Percentiles rank a stretch among this genome's conserved stretches.
Conservation (phyloP, 2,888 invertebrate genomes). For the Cephalotes varians region DNA sequence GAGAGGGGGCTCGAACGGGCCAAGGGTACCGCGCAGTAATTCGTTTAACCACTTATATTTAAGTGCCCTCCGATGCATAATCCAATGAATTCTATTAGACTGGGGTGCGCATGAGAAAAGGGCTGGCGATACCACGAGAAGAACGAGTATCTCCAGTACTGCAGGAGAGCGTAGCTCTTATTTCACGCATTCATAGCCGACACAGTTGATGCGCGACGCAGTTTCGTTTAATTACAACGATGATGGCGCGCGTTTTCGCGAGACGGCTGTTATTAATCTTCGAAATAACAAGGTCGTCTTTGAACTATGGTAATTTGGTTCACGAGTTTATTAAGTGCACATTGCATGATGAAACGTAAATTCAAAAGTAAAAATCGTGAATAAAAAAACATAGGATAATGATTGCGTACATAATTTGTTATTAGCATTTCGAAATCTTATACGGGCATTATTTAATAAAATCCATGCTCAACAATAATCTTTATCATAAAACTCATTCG, state of each 20-base stretch:
- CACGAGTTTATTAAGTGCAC: constrained; percentile 11
- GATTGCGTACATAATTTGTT: neutral
- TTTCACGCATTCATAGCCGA: constrained; percentile 42
- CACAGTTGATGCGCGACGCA: constrained; percentile 27
- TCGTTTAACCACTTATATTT: constrained; percentile 78
- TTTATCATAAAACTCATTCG: constrained; percentile 10
- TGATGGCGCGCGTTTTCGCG: neutral
- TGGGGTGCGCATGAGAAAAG: constrained; percentile 28
- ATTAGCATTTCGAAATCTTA: constrained; percentile 23
- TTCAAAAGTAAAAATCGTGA: neutral
- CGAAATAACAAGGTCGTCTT: constrained; percentile 12
- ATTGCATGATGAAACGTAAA: neutral
- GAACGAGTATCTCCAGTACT: neutral
- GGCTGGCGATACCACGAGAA: constrained; percentile 32
- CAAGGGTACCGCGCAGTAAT: constrained; percentile 67
- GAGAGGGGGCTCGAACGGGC: constrained; percentile 51
- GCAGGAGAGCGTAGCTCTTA: constrained; percentile 22
- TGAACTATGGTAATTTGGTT: constrained; percentile 15
- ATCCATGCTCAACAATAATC: constrained; percentile 25
- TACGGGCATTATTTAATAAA: constrained; percentile 5
- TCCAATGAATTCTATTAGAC: constrained; percentile 75
- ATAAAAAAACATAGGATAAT: neutral
- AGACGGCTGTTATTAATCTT: constrained; percentile 22
- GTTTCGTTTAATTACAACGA: constrained; percentile 50
- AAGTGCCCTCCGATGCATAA: constrained; percentile 77